Base-by-base conservation (phyloP, 2,888 invertebrate genomes). In the Harpalus rufipes region DNA sequence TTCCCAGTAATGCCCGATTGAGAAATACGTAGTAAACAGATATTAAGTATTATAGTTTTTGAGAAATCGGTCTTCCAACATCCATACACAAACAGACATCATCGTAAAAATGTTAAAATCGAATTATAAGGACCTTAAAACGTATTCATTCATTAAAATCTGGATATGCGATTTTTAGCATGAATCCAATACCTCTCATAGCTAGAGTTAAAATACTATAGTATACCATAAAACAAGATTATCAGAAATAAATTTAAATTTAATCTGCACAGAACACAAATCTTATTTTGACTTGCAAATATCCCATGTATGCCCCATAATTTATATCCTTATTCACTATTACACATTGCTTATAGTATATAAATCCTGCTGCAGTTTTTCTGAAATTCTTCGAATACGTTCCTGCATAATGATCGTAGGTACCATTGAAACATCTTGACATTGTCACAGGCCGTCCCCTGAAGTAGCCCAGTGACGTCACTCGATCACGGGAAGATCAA, bases 401-500 rank as follows among this genome's bases (percentile, higher is more conserved):
- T 12, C 39, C 68, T 68, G 68, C 39, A 68, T 39, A 68, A 68
- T 68, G 32, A 68, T 6, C 21, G 68, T 10, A 25, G 12, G 14
- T 32, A 68, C 68, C 68, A 61, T 61, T 61, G 59, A 61, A 61
- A 61, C 59, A 14, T 61, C 68, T 68, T 39, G 39, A 68, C 68
- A 68, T 68, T 68, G 68, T 68, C 32, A 39, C 68, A 68, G 32
- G 32, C 32, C 32, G 32, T 21, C 39, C 68, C 25, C 12, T 39
- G 72, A 74, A 74, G 72, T 74, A 44, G 72, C 41, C 41, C 12
- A 14, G 3, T 41, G 44, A 8, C 63, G 14, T 25, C 68, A 25
- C 32, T 65, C 44, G 74, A 74, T 74, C 74, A 44, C 78, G 78
- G 81, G 65, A 81, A 81, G 81, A 81, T 81, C 81, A 81, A 81